Percentiles rank a stretch among this genome's conserved stretches.
Conservation (phyloP, 2,113 vertebrate genomes). For the Salvelinus sp. region DNA sequence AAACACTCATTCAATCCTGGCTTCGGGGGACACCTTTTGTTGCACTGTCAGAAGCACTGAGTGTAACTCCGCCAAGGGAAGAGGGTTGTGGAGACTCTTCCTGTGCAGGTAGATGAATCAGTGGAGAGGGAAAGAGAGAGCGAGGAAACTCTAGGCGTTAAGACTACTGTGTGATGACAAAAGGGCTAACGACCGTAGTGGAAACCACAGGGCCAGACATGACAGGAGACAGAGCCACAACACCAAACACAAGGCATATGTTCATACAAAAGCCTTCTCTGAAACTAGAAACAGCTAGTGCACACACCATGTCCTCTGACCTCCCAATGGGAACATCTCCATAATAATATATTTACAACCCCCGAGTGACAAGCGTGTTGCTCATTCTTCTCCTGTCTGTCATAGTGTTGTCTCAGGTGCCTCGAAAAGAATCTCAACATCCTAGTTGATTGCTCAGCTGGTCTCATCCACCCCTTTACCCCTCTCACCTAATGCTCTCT, state of each 20-base stretch:
- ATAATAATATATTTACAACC: too few species aligned
- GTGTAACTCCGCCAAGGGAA: slow-evolving; percentile 47
- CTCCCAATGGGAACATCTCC: too few species aligned
- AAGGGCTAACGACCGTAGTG: too few species aligned
- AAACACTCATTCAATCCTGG: slow-evolving; percentile 68
- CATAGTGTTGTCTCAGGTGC: too few species aligned
- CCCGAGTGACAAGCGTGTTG: too few species aligned
- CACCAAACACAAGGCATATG: background rate
- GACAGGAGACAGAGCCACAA: background rate
- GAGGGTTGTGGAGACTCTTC: slow-evolving; percentile 25
- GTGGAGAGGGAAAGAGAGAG: background rate
- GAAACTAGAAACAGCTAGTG: background rate
- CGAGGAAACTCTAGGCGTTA: background rate
- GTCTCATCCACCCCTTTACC: background rate
- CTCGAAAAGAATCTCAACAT: too few species aligned
- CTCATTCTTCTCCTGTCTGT: too few species aligned
- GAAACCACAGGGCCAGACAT: background rate
- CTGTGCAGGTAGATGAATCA: background rate
- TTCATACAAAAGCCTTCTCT: background rate
- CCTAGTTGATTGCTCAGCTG: slow-evolving; percentile 15
- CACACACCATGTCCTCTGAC: background rate
- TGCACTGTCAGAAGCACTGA: slow-evolving; percentile 65
- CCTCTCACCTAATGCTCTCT: slow-evolving; percentile 10
- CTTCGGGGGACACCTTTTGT: slow-evolving; percentile 70
- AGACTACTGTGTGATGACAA: background rate